Evolutionary conservation across 2,888 invertebrate species (phyloP).

Genomic region (Syrphus vitripennis): DNA sequence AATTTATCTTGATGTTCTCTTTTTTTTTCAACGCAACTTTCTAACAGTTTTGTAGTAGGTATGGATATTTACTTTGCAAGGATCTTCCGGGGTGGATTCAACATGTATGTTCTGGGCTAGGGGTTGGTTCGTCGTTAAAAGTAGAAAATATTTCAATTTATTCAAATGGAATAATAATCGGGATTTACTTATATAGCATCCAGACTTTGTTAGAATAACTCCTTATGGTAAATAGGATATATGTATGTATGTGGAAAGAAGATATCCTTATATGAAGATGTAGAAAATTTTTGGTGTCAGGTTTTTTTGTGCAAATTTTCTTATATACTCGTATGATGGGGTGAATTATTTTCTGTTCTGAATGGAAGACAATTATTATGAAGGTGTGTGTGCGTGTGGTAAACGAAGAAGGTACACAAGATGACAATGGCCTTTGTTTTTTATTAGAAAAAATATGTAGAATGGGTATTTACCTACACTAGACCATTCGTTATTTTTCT

Average conservation of each 20-base stretch:
- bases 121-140: neutral
- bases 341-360: neutral
- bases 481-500: too few relatives aligned
- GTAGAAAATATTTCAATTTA: constrained; percentile 68
- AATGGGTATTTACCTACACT: too few relatives aligned
- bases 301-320: neutral
- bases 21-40: neutral
- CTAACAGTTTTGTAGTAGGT: neutral
- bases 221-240: constrained; percentile 24
- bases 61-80: constrained; percentile 25
- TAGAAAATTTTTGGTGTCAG: neutral
- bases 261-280: too few relatives aligned
- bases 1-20: neutral
- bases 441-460: too few relatives aligned
- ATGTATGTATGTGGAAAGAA: neutral
- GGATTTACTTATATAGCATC: constrained; percentile 44
- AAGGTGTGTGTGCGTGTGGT: neutral
- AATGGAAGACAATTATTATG: constrained; percentile 56
- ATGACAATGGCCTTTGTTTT: too few relatives aligned
- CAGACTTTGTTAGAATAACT: constrained; percentile 32
- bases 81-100: constrained; percentile 61
- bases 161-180: constrained; percentile 69
- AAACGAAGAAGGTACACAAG: neutral
- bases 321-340: neutral
- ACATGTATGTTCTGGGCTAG: constrained; percentile 34